Conservation (phyloP, 2,113 vertebrate species). For the Pholis gunnellus region DNA sequence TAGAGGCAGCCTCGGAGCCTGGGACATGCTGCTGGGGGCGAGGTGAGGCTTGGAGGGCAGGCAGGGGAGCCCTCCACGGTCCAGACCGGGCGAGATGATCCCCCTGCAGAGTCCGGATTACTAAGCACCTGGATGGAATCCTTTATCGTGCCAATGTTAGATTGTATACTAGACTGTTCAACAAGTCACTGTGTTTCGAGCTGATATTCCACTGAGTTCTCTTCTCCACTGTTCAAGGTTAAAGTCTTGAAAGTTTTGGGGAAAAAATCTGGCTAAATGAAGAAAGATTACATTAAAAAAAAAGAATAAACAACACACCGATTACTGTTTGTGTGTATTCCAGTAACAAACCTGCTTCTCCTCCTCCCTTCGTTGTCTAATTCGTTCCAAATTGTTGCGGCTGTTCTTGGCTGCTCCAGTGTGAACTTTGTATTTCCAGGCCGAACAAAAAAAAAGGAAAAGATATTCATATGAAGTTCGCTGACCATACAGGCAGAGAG, state of each 20-base stretch:
- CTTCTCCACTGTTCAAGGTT: background rate
- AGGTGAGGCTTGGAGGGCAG: slow-evolving; percentile 84
- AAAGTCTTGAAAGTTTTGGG: slow-evolving; percentile 19
- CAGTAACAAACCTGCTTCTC: slow-evolving; percentile 21
- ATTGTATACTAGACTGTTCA: background rate
- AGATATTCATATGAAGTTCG: slow-evolving; percentile 28
- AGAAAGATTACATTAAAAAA: background rate
- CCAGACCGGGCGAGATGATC: slow-evolving; percentile 43
- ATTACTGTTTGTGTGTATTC: slow-evolving; percentile 22
- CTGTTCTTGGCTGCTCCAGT: slow-evolving; percentile 28
- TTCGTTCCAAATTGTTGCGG: slow-evolving; percentile 26
- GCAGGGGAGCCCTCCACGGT: slow-evolving; percentile 82
- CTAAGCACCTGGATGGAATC: slow-evolving; percentile 45
- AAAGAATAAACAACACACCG: background rate
- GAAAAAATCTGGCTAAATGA: slow-evolving; percentile 34
- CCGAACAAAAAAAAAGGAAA: background rate
- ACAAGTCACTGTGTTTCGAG: slow-evolving; percentile 14
- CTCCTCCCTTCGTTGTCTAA: slow-evolving; percentile 3
- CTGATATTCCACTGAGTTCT: slow-evolving; percentile 30
- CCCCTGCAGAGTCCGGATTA: slow-evolving; percentile 38
- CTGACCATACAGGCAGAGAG: slow-evolving; percentile 47
- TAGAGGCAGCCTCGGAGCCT: slow-evolving; percentile 91
- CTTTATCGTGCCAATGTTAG: slow-evolving; percentile 3
- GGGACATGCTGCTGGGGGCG: slow-evolving; percentile 94
- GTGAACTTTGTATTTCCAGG: slow-evolving; percentile 42